These are phyloP conservation scores for Colossoma macropomum DNA, from an alignment of 2,113 vertebrate species.

Conservation along the genomic window DNA sequence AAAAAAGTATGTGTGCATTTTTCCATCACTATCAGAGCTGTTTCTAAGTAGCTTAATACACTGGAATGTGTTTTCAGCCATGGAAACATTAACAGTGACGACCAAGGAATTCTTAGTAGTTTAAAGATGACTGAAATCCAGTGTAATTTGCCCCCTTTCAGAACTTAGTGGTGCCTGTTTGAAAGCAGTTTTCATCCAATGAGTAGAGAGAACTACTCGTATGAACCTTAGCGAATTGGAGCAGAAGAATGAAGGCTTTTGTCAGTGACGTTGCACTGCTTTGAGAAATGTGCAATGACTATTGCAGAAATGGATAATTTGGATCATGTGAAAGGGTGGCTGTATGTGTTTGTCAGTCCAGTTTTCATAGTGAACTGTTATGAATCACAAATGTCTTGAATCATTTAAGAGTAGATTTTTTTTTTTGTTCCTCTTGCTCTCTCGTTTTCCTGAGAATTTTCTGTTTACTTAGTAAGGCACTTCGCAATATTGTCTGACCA, in stretches of 20 bases:
- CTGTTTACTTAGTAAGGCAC: neutral
- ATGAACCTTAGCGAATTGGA: constrained; percentile 1
- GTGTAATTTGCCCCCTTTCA: neutral
- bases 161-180: constrained; percentile 2
- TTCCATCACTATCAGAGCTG: constrained; percentile 30
- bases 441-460: neutral
- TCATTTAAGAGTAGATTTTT: neutral
- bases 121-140: constrained; percentile 10
- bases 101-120: constrained; percentile 19
- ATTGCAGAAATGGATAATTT: constrained; percentile 50
- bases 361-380: neutral
- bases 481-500: neutral
- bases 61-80: constrained; percentile 47
- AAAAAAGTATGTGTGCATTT: constrained; percentile 1
- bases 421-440: neutral
- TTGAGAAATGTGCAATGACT: constrained; percentile 27
- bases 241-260: neutral
- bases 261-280: constrained; percentile 7
- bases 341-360: constrained; percentile 16
- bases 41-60: constrained; percentile 55
- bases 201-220: neutral
- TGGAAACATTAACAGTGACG: constrained; percentile 22
- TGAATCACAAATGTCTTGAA: neutral
- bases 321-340: constrained; percentile 51
- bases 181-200: neutral